These are phyloP conservation scores for Loripinus fragilis DNA, from an alignment of 2,888 invertebrate genomes.

Conservation along the genomic window DNA sequence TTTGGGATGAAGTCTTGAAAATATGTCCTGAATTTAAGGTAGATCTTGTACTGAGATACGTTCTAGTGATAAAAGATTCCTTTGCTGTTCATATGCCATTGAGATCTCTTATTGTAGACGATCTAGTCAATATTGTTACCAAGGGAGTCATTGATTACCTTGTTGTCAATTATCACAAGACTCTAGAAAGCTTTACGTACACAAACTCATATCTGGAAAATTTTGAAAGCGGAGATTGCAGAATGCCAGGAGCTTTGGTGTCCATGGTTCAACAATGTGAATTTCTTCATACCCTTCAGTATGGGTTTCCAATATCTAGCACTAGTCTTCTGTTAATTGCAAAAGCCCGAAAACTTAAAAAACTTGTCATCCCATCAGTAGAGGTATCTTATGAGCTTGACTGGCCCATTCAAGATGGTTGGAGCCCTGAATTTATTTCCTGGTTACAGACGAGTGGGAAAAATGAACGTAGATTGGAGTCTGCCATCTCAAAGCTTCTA, in stretches of 20 bases:
- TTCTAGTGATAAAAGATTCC: conserved; percentile 66
- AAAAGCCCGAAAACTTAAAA: conserved; percentile 58
- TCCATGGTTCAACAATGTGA: conserved; percentile 59
- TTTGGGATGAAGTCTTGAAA: conserved; percentile 62
- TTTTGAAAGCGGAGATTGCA: conserved; percentile 64
- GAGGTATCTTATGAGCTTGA: conserved; percentile 70
- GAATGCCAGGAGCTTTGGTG: conserved; percentile 64
- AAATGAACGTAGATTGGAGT: conserved; percentile 52
- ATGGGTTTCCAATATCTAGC: conserved; percentile 69
- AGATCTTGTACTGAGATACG: conserved; percentile 62
- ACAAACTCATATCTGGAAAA: conserved; percentile 67
- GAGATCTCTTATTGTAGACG: conserved; percentile 62
- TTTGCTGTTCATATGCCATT: conserved; percentile 66
- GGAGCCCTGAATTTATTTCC: conserved; percentile 52
- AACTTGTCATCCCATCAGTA: conserved; percentile 58
- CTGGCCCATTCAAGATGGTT: conserved; percentile 55
- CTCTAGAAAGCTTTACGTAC: conserved; percentile 64
- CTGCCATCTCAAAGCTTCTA: conserved; percentile 58
- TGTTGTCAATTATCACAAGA: conserved; percentile 51
- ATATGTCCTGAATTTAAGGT: conserved; percentile 61
- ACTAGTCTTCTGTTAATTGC: conserved; percentile 64
- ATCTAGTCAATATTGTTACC: conserved; percentile 69
- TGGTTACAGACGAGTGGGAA: conserved; percentile 57
- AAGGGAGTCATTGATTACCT: conserved; percentile 69
- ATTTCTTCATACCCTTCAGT: conserved; percentile 57